Conservation (phyloP, 35 echinoderm and acorn worm species). For the Strongylocentrotus purpuratus region DNA sequence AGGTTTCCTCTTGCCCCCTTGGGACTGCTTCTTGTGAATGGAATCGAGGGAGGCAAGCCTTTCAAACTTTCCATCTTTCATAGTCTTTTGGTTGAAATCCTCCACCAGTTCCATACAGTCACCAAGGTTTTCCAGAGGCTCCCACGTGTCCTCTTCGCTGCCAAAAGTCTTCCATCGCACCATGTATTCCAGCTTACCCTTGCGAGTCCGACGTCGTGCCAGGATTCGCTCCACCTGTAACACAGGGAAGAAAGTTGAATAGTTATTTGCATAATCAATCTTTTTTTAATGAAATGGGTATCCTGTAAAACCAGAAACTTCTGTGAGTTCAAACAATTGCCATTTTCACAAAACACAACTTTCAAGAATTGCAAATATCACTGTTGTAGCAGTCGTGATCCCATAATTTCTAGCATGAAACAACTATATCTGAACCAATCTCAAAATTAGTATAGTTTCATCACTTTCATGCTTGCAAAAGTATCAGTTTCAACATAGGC, state of each 20-base stretch:
- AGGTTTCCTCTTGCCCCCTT: background rate
- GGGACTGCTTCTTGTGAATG: conserved; percentile 13
- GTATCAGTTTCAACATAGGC: too few species aligned
- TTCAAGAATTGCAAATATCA: too few species aligned
- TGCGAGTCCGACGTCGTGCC: conserved; percentile 66
- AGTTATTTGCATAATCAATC: background rate
- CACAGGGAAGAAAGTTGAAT: background rate
- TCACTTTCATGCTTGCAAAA: too few species aligned
- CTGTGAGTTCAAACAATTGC: too few species aligned
- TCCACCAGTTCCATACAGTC: conserved; percentile 79
- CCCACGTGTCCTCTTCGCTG: conserved; percentile 94
- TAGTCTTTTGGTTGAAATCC: conserved; percentile 69
- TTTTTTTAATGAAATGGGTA: too few species aligned
- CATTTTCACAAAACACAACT: too few species aligned
- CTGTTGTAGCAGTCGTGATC: too few species aligned
- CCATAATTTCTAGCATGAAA: too few species aligned
- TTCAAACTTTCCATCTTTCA: conserved; percentile 45
- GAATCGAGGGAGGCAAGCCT: background rate
- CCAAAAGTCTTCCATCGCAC: conserved; percentile 94
- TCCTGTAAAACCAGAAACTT: too few species aligned
- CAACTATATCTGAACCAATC: too few species aligned
- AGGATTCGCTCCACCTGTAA: conserved; percentile 81
- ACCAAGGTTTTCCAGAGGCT: conserved; percentile 84
- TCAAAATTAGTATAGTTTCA: too few species aligned
- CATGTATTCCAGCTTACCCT: conserved; percentile 88